Evolutionary conservation across 2,888 invertebrate species (phyloP).

Genomic region (Tiliacea citrago): DNA sequence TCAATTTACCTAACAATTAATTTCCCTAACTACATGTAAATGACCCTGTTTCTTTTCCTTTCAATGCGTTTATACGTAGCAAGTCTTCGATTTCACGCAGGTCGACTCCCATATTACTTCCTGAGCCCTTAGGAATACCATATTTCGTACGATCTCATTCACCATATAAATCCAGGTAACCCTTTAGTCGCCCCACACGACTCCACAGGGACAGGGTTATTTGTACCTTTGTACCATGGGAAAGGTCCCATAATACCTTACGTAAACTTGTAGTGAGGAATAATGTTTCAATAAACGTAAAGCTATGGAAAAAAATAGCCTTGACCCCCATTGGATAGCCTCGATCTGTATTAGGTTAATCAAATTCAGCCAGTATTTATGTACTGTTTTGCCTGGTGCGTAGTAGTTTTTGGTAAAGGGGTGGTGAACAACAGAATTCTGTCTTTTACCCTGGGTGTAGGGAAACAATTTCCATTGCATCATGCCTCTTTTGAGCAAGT

Average conservation of each 20-base stretch:
- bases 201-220: conserved; percentile 37
- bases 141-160: conserved; percentile 50
- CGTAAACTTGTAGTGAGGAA: conserved; percentile 33
- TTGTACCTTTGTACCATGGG: conserved; percentile 31
- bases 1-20: not conserved
- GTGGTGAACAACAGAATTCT: not conserved
- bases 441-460: not conserved
- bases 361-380: conserved; percentile 39
- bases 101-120: not conserved
- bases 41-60: not conserved
- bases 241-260: conserved; percentile 18
- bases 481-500: not conserved
- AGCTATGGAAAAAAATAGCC: conserved; percentile 42
- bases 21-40: not conserved
- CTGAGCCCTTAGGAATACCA: conserved; percentile 15
- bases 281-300: conserved; percentile 45
- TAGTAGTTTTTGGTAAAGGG: conserved; percentile 17
- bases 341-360: conserved; percentile 50
- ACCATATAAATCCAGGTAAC: conserved; percentile 54
- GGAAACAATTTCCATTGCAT: not conserved
- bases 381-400: conserved; percentile 2
- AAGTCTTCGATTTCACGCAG: not conserved
- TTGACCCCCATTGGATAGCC: conserved; percentile 43
- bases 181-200: conserved; percentile 32
- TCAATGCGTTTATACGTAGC: not conserved